Evolutionary conservation across 2,113 vertebrate species (phyloP), one percentile per base, ranked within the genome.

Genomic region (Nothocercus nigrocapillus): DNA sequence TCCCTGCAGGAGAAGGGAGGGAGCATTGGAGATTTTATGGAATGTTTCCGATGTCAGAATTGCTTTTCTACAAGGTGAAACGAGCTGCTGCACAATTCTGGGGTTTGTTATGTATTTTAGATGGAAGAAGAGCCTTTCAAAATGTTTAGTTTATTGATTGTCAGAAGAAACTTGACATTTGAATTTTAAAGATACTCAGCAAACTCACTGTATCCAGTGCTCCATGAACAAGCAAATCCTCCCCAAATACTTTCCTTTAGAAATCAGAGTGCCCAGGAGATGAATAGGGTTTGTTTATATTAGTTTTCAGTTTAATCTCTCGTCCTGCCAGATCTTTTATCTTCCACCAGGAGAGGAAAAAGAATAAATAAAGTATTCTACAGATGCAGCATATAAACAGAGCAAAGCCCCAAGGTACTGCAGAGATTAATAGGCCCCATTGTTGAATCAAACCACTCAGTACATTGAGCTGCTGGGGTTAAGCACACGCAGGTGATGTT

Each of bases 291-390:
- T 97, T 93, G 82, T 97, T 97, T 98, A 94, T 97, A 96, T 97
- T 97, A 97, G 96, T 96, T 98, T 97, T 96, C 95, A 94, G 92
- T 97, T 97, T 97, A 97, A 98, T 98, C 97, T 97, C 96, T 97
- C 95, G 96, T 97, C 94, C 96, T 97, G 95, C 97, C 96, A 96
- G 95, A 97, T 96, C 97, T 97, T 97, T 97, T 97, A 96, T 97
- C 97, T 98, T 97, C 89, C 61, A 96, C 93, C 80, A 86, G 85
- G 89, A 97, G 91, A 95, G 82, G 79, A 83, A 88, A 96, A 95
- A 88, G 91, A 95, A 97, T 93, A 96, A 97, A 97, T 97, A 97
- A 96, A 97, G 94, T 94, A 96, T 96, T 95, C 96, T 97, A 75
- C 91, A 93, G 96, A 90, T 92, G 89, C 79, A 89, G 63, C 94